A percentile compares a stretch with the other conserved stretches of the same genome.
Conservation (phyloP, 2,888 invertebrate species). For the Oegoconia quadripuncta region DNA sequence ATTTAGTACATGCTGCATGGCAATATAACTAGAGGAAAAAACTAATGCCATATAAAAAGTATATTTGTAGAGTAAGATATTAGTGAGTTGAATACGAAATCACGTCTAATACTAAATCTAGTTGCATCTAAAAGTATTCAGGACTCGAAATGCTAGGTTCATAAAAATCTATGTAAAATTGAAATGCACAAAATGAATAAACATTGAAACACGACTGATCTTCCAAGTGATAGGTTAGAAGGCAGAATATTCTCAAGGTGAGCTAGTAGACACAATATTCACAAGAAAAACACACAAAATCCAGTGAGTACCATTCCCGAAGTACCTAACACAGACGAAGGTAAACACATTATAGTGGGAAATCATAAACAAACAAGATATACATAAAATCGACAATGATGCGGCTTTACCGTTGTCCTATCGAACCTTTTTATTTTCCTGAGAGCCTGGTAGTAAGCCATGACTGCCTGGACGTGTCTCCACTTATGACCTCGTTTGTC, state of each 20-base stretch:
- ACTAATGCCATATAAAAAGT: slow-evolving; percentile 34
- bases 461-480: slow-evolving; percentile 92
- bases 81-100: slow-evolving; percentile 47
- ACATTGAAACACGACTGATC: slow-evolving; percentile 49
- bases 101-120: slow-evolving; percentile 55
- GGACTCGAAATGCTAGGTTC: slow-evolving; percentile 24
- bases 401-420: slow-evolving; percentile 52
- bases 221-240: slow-evolving; percentile 61
- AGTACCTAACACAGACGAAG: slow-evolving; percentile 71
- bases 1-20: slow-evolving; percentile 69
- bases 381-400: slow-evolving; percentile 58
- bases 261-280: slow-evolving; percentile 65
- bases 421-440: slow-evolving; percentile 94
- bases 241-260: slow-evolving; percentile 49
- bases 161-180: slow-evolving; percentile 41
- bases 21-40: slow-evolving; percentile 52
- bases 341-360: slow-evolving; percentile 62
- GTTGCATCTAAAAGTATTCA: slow-evolving; percentile 33
- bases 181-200: slow-evolving; percentile 57
- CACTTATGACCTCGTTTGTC: slow-evolving; percentile 85
- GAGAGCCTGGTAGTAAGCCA: slow-evolving; percentile 93
- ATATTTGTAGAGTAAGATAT: slow-evolving; percentile 58
- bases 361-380: slow-evolving; percentile 64
- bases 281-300: slow-evolving; percentile 71
- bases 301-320: slow-evolving; percentile 70